Percentiles rank a stretch among this genome's conserved stretches.
phyloP scores from a whole-genome alignment of 2,113 vertebrate genomes.

The Actenoides hombroni region DNA sequence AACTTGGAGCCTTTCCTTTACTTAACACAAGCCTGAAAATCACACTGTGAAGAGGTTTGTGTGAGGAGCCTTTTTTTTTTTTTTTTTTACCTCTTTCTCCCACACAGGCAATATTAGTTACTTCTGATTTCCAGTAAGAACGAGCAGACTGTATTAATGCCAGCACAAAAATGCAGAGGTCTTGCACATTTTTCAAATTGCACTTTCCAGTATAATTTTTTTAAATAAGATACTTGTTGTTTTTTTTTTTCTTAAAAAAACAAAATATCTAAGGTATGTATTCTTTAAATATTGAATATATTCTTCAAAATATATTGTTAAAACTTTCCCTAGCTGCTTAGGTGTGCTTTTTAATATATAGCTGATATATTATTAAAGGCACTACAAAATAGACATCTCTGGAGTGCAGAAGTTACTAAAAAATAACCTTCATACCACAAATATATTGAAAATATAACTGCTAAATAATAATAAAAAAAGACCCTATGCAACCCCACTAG shows the following conservation, averaged over 20 bases:
- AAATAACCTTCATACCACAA: conserved; percentile 86
- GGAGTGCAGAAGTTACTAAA: conserved; percentile 83
- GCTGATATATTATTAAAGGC: conserved; percentile 80
- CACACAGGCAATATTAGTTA: neutral
- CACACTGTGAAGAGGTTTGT: neutral
- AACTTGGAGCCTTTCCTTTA: conserved; percentile 32
- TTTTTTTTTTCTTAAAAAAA: conserved; percentile 33
- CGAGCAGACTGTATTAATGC: conserved; percentile 45
- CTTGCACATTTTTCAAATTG: conserved; percentile 75
- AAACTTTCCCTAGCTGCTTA: conserved; percentile 77
- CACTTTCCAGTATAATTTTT: conserved; percentile 80
- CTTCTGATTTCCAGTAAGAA: conserved; percentile 31
- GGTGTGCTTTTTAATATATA: conserved; percentile 77
- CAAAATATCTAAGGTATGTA: conserved; percentile 55
- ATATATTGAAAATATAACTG: conserved; percentile 76
- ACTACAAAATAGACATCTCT: conserved; percentile 84
- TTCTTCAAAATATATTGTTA: conserved; percentile 75
- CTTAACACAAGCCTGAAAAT: conserved; percentile 3
- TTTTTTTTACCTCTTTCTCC: neutral
- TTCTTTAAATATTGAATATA: conserved; percentile 81
- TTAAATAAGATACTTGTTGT: conserved; percentile 77
- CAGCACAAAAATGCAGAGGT: conserved; percentile 71
- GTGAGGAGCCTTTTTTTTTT: neutral
- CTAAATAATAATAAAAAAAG: conserved; percentile 51
- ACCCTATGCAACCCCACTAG: conserved; percentile 66